Conservation (phyloP, 2,113 vertebrate genomes). For the Stomatorhinus ivindoensis region DNA sequence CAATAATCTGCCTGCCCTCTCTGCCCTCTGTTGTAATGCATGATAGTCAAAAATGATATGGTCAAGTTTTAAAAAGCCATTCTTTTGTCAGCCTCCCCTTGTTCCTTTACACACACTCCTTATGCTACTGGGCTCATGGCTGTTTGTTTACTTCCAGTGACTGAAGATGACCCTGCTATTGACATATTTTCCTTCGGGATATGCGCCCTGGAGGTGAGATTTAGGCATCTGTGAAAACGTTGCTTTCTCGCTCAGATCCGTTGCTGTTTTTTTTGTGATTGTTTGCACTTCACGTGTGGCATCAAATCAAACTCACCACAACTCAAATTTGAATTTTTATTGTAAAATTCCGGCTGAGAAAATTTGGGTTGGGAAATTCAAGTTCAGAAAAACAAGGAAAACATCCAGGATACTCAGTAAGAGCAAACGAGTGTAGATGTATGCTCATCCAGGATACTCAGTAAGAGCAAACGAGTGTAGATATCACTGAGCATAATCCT, state of each 20-base stretch:
- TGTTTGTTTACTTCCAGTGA: conserved; percentile 51
- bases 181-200: conserved; percentile 97
- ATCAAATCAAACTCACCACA: too few species aligned
- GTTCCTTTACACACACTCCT: background rate
- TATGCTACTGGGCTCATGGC: background rate
- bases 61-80: background rate
- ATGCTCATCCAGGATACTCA: too few species aligned
- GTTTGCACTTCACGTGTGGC: background rate
- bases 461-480: too few species aligned
- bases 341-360: too few species aligned
- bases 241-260: background rate
- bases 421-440: too few species aligned
- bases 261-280: background rate
- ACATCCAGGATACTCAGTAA: too few species aligned
- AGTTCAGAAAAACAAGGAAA: too few species aligned
- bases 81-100: background rate
- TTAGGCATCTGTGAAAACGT: background rate
- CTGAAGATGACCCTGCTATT: conserved; percentile 75
- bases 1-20: background rate
- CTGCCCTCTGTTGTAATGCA: background rate
- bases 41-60: background rate
- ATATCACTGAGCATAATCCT: too few species aligned
- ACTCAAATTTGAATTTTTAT: too few species aligned
- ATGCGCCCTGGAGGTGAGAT: conserved; percentile 82
- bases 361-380: too few species aligned